These are phyloP conservation scores for Lophotis ruficrista DNA, from an alignment of 2,113 vertebrate species.

Conservation along the genomic window DNA sequence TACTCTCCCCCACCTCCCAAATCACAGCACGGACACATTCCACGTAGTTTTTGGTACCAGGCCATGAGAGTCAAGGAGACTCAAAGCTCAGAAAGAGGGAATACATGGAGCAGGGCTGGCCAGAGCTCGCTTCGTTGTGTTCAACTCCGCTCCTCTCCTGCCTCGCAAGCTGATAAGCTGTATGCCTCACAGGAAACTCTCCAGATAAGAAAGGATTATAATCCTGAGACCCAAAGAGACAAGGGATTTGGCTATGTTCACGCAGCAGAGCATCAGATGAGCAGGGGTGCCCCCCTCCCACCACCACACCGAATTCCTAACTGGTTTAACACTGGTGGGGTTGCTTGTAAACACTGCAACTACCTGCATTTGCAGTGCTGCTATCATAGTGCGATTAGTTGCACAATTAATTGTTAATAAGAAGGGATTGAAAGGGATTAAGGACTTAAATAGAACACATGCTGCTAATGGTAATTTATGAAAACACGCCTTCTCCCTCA, in stretches of 20 bases:
- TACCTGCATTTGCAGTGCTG: neutral
- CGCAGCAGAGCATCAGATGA: neutral
- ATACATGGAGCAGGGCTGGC: neutral
- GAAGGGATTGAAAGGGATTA: slow-evolving; percentile 47
- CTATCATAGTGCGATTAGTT: slow-evolving; percentile 39
- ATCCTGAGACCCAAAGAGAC: neutral
- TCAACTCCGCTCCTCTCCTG: neutral
- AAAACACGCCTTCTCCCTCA: neutral
- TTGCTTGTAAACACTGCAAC: neutral
- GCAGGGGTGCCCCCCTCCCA: neutral
- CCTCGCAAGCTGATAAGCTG: neutral
- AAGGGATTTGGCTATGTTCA: neutral
- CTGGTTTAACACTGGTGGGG: neutral
- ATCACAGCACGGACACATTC: neutral
- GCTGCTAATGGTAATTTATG: neutral
- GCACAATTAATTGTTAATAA: slow-evolving; percentile 63
- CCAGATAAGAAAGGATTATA: neutral
- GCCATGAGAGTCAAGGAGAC: neutral
- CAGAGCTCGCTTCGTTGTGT: neutral
- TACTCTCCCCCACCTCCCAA: accelerated
- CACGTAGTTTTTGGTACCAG: neutral
- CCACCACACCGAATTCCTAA: neutral
- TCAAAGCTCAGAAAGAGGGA: neutral
- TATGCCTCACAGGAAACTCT: neutral
- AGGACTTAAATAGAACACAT: neutral